phyloP scores from a whole-genome alignment of 2,113 vertebrate species.

The Tichodroma muraria region DNA sequence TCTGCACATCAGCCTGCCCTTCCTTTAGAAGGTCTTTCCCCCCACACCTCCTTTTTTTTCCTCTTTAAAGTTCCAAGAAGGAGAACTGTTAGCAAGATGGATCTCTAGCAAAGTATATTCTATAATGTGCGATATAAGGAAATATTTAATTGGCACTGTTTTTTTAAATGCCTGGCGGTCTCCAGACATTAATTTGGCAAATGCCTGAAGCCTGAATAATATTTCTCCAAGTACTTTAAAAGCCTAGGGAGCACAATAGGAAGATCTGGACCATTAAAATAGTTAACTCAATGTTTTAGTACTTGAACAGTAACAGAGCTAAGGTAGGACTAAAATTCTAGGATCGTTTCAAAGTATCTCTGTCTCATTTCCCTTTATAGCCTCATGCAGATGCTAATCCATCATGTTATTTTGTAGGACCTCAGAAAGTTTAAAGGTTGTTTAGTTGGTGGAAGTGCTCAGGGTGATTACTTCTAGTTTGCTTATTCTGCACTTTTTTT shows the following conservation, averaged over 20 bases:
- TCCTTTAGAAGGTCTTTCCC: neutral
- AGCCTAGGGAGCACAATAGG: neutral
- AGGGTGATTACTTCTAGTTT: slow-evolving; percentile 46
- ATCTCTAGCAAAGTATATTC: neutral
- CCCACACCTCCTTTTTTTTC: rapidly evolving
- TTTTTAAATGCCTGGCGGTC: neutral
- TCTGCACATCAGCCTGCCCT: neutral
- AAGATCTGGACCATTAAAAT: neutral
- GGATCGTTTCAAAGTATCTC: neutral
- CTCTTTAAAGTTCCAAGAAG: neutral
- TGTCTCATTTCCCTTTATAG: neutral
- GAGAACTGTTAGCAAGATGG: neutral
- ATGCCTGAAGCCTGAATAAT: neutral
- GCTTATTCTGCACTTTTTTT: slow-evolving; percentile 55
- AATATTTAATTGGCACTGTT: neutral
- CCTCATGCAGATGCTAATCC: slow-evolving; percentile 29
- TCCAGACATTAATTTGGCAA: neutral
- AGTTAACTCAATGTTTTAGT: neutral
- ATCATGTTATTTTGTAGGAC: slow-evolving; percentile 28
- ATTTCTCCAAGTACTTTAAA: neutral
- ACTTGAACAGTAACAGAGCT: neutral
- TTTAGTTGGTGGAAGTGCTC: slow-evolving; percentile 36
- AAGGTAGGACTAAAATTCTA: neutral
- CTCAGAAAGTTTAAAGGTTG: slow-evolving; percentile 61
- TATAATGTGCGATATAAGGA: neutral